Conservation (phyloP, 2,797 vertebrate genomes). For the Pseudochaenichthys georgianus region DNA sequence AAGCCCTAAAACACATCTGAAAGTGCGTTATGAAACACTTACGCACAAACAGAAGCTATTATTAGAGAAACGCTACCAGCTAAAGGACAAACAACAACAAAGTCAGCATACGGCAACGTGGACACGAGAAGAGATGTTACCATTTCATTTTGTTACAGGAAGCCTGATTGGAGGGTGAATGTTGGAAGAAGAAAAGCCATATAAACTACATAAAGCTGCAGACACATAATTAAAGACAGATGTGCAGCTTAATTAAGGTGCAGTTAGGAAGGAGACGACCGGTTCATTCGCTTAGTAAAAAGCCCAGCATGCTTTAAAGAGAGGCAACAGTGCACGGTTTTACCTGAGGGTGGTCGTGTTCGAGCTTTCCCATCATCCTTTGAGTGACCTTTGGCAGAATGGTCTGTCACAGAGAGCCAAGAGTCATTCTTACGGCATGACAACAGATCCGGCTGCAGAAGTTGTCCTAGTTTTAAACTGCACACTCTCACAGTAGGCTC, state of each 20-base stretch:
- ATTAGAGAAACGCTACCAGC: not conserved
- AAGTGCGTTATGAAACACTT: not conserved
- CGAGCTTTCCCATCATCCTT: conserved; percentile 74
- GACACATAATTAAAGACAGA: conserved; percentile 10
- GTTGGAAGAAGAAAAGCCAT: not conserved
- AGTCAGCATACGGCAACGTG: not conserved
- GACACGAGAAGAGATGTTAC: conserved; percentile 1
- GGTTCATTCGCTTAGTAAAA: not conserved
- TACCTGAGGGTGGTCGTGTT: conserved; percentile 71
- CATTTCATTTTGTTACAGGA: not conserved
- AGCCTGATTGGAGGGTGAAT: not conserved
- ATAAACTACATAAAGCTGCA: not conserved
- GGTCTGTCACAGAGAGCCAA: conserved; percentile 75
- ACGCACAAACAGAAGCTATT: not conserved
- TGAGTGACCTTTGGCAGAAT: conserved; percentile 63
- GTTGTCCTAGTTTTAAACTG: conserved; percentile 33
- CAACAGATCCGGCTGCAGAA: conserved; percentile 4
- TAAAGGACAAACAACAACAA: not conserved
- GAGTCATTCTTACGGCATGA: conserved; percentile 44
- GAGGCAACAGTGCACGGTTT: conserved; percentile 36
- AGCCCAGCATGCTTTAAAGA: conserved; percentile 30
- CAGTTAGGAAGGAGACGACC: not conserved
- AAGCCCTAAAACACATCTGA: not conserved
- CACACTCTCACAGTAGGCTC: conserved; percentile 7
- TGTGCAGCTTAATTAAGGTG: conserved; percentile 5